These are phyloP conservation scores for Lytechinus pictus DNA, from an alignment of 35 echinoderm and acorn worm genomes.

Conservation along the genomic window DNA sequence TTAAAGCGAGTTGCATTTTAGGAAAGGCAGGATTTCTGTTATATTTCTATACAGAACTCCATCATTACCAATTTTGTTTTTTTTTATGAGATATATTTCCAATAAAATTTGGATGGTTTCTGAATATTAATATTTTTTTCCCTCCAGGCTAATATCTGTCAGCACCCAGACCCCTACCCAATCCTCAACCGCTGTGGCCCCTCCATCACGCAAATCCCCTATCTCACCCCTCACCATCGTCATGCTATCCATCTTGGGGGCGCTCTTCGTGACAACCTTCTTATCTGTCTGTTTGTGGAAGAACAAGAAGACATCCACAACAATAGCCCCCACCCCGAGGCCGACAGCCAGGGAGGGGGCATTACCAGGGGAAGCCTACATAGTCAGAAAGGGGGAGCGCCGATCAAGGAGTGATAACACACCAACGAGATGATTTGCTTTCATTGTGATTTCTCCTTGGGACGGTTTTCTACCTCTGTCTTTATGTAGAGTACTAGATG, in stretches of 20 bases:
- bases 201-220: neutral
- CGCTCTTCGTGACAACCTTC: neutral
- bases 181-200: neutral
- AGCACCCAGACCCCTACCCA: slow-evolving; percentile 9
- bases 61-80: no score
- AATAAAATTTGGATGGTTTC: no score
- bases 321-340: neutral
- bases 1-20: no score
- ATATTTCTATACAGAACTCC: no score
- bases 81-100: no score
- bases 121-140: neutral
- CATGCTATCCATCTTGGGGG: neutral
- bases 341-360: neutral
- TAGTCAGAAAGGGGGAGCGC: neutral
- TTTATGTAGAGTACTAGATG: no score
- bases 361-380: neutral
- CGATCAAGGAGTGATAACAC: neutral
- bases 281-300: neutral
- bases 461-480: no score
- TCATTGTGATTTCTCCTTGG: no score
- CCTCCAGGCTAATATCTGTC: neutral
- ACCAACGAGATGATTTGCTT: neutral
- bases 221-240: slow-evolving; percentile 16
- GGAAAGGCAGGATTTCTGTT: no score
- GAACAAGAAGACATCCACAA: slow-evolving; percentile 4